phyloP scores from a whole-genome alignment of 2,113 vertebrate species.

The Opisthocomus hoazin region DNA sequence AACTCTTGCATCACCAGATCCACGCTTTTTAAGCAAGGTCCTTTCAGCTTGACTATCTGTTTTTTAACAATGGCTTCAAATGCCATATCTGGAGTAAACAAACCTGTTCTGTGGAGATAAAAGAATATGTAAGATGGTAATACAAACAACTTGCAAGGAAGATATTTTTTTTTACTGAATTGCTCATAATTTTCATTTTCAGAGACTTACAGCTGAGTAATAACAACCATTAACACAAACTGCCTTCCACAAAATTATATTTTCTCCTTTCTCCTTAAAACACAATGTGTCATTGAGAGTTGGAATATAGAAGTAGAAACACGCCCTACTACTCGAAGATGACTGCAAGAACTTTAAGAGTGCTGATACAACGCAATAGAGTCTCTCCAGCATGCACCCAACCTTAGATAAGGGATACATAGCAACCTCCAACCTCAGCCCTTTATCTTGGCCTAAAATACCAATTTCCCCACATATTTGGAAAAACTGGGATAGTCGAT shows the following conservation, averaged over 20 bases:
- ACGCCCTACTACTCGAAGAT: background rate
- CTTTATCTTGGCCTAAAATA: too few relatives aligned
- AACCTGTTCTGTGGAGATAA: conserved; percentile 72
- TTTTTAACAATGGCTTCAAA: conserved; percentile 83
- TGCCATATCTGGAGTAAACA: conserved; percentile 80
- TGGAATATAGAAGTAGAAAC: background rate
- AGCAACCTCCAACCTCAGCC: background rate
- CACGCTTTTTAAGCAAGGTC: conserved; percentile 79
- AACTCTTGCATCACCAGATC: conserved; percentile 80
- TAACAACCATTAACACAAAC: background rate
- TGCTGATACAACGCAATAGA: background rate
- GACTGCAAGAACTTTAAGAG: background rate
- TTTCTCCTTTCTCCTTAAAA: background rate
- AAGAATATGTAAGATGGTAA: background rate
- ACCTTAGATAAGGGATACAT: background rate
- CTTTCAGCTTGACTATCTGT: conserved; percentile 80
- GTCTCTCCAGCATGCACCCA: background rate
- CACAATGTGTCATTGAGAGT: background rate
- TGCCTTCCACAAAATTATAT: background rate
- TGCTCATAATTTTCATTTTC: background rate
- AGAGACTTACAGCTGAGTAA: background rate
- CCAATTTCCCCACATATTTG: too few relatives aligned
- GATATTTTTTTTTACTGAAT: background rate
- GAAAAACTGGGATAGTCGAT: too few relatives aligned
- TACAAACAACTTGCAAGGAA: background rate